Percentiles rank a stretch among this genome's conserved stretches.
phyloP scores from a whole-genome alignment of 2,113 vertebrate genomes.

The Garra rufa region DNA sequence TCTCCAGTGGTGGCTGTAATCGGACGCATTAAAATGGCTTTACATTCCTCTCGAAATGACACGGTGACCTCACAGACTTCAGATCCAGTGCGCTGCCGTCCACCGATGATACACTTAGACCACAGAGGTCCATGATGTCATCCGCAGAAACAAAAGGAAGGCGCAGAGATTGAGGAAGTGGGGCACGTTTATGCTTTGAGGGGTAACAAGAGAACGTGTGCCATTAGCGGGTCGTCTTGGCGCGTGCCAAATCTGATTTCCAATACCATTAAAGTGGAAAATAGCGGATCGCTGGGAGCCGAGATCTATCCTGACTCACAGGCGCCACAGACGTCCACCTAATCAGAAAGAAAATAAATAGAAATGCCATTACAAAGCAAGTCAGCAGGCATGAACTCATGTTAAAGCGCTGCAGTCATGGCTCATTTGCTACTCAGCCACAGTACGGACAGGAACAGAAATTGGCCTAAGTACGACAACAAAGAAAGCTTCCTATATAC shows the following conservation, averaged over 20 bases:
- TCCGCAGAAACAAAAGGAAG: constrained; percentile 43
- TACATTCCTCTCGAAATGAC: constrained; percentile 49
- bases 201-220: constrained; percentile 52
- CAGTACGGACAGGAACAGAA: neutral
- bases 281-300: constrained; percentile 44
- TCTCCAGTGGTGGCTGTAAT: constrained; percentile 11
- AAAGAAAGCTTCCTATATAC: constrained; percentile 24
- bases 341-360: constrained; percentile 51
- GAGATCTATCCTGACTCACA: constrained; percentile 35
- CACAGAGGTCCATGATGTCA: constrained; percentile 62
- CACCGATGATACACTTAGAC: constrained; percentile 25
- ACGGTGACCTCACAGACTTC: neutral
- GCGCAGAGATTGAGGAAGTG: constrained; percentile 14
- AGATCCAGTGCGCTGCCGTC: constrained; percentile 16
- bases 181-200: constrained; percentile 33
- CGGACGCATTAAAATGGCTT: constrained; percentile 41
- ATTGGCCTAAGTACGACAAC: constrained; percentile 11
- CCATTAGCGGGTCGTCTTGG: constrained; percentile 55
- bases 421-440: constrained; percentile 23
- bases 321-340: constrained; percentile 55
- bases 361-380: constrained; percentile 34
- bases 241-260: constrained; percentile 58
- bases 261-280: constrained; percentile 51
- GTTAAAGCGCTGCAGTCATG: neutral
- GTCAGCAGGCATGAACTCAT: constrained; percentile 19